Base-by-base conservation (phyloP, 2,888 invertebrate species). In the Dermolepida albohirtum region DNA sequence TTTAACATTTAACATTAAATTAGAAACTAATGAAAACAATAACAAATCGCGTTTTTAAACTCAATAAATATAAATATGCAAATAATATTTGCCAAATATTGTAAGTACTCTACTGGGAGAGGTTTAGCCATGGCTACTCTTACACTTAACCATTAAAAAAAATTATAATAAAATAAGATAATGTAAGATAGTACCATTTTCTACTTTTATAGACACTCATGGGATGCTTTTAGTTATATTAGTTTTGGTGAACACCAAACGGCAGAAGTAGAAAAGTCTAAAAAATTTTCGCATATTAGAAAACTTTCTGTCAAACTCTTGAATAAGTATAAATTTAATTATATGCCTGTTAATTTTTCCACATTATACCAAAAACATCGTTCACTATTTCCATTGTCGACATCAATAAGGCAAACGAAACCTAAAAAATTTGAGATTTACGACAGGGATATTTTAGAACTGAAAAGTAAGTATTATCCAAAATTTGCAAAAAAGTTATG, bases 391-490 rank as follows among this genome's bases (percentile, higher is more conserved):
- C 34, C 43, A 17, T 12, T 11, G 16, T 14, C 16, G 5, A 50
- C 16, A 8, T 11, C 41, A 27, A 39, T 51, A 10, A 59, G 12
- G 6, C 41, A 47, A 41, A n/a, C 8, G 5, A 12, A 12, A 17
- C 47, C 44, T 17, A 12, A 43, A 14, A 17, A 51, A n/a, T 69
- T 69, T 54, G 65, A 57, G 22, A 49, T 62, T n/a, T 34, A 39
- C 22, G 66, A 59, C 1, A 50, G 34, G 17, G 52, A 69, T 16
- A 39, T 12, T 27, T 17, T 63, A 5, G 66, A 51, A 41, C 16
- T 65, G 40, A 14, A 44, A 17, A 14, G 63, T 12, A 51, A 17
- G 27, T 65, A 62, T 49, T 69, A 69, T 14, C 65, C 65, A 10
- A 57, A 27, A 43, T 43, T 62, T 6, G 22, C 17, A 47, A 27